Conservation (phyloP, 2,888 invertebrate species). For the Phengaris alcon region DNA sequence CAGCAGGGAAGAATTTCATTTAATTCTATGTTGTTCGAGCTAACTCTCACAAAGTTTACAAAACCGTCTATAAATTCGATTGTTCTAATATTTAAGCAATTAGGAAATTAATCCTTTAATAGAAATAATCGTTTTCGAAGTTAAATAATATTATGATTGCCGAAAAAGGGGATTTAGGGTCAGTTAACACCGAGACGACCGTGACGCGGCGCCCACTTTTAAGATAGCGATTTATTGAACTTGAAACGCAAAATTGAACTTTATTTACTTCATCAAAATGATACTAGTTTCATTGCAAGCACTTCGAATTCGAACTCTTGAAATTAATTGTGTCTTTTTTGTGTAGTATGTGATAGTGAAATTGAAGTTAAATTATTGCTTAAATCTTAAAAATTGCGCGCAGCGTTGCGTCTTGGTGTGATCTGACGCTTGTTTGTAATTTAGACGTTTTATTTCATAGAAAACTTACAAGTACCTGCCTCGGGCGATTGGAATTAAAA, state of each 20-base stretch:
- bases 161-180: background rate
- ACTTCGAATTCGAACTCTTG: no score
- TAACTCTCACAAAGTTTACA: slow-evolving; percentile 24
- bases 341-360: no score
- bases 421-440: background rate
- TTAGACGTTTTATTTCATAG: background rate
- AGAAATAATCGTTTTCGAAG: background rate
- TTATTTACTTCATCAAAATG: background rate
- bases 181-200: no score
- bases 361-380: no score
- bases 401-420: no score
- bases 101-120: slow-evolving; percentile 14
- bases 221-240: no score
- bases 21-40: slow-evolving; percentile 16
- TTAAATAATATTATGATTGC: background rate
- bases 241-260: no score
- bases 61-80: slow-evolving; percentile 27
- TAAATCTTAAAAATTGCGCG: no score
- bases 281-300: no score
- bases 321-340: no score
- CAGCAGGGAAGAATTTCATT: slow-evolving; percentile 25
- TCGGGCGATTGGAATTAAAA: background rate
- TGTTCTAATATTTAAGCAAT: slow-evolving; percentile 25
- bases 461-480: background rate
- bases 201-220: no score